Evolutionary conservation across 2,113 vertebrate species (phyloP).

Genomic region (Gavialis gangeticus): DNA sequence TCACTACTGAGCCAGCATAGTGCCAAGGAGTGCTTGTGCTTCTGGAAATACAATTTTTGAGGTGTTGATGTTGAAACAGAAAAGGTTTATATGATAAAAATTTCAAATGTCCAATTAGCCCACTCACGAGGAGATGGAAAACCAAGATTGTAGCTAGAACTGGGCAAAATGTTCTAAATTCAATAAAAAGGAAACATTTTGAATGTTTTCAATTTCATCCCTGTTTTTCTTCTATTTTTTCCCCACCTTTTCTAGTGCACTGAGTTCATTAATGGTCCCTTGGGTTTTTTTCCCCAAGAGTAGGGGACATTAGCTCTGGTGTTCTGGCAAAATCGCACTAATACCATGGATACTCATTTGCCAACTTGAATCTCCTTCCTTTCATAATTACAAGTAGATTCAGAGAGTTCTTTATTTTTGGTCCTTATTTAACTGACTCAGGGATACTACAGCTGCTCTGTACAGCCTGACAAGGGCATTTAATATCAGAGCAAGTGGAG

Average conservation of each 20-base stretch:
- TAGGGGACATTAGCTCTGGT: neutral
- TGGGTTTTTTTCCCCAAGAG: neutral
- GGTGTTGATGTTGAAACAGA: neutral
- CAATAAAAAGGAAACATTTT: neutral
- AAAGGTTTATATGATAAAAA: no score
- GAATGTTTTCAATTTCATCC: neutral
- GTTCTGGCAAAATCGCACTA: neutral
- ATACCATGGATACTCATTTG: neutral
- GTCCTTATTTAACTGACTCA: neutral
- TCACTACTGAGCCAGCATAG: no score
- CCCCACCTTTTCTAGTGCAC: neutral
- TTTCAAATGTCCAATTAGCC: neutral
- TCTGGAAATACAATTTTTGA: no score
- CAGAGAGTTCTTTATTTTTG: neutral
- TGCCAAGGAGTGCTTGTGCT: no score
- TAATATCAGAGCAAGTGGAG: slow-evolving; percentile 9
- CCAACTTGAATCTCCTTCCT: slow-evolving; percentile 5
- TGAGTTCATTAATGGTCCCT: neutral
- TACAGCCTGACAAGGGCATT: slow-evolving; percentile 62
- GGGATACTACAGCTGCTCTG: slow-evolving; percentile 9
- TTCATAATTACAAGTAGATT: slow-evolving; percentile 9
- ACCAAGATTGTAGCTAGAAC: neutral
- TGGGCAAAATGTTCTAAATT: neutral
- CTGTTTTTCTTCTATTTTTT: neutral
- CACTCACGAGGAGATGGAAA: neutral